Evolutionary conservation across 2,797 vertebrate genomes (phyloP).

Genomic region (Myripristis jacobus): DNA sequence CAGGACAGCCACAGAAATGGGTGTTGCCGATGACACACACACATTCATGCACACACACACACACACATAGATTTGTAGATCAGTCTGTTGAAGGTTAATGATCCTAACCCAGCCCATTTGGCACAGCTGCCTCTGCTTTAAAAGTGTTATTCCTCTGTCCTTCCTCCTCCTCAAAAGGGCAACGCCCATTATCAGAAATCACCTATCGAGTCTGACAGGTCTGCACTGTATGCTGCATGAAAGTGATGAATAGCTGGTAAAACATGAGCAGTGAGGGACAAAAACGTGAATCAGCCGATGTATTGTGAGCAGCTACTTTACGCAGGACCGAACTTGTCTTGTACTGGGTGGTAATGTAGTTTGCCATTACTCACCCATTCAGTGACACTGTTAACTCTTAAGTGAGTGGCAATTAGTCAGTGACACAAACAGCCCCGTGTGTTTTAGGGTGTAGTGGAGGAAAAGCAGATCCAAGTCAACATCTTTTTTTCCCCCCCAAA

Average conservation of each 20-base stretch:
- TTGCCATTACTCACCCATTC: slow-evolving; percentile 1
- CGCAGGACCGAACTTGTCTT: slow-evolving; percentile 12
- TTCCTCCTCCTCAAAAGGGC: slow-evolving; percentile 35
- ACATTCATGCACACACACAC: not conserved
- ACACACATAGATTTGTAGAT: not conserved
- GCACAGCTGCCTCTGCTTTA: not conserved
- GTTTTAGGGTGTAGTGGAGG: not conserved
- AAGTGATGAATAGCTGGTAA: slow-evolving; percentile 22
- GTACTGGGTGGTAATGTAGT: not conserved
- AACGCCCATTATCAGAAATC: slow-evolving; percentile 60
- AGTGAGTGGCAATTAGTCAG: not conserved
- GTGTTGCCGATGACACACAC: not conserved
- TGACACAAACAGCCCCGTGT: not conserved
- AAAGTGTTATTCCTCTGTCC: not conserved
- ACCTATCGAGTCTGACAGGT: slow-evolving; percentile 66
- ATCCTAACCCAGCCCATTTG: slow-evolving; percentile 18
- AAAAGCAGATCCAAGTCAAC: not conserved
- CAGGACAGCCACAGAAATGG: not conserved
- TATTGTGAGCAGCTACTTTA: not conserved
- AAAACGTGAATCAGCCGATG: slow-evolving; percentile 6
- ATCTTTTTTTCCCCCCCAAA: too few species aligned
- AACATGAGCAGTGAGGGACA: not conserved
- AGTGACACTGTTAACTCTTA: not conserved
- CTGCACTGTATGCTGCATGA: slow-evolving; percentile 9
- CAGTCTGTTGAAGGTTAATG: not conserved